These are phyloP conservation scores for Artemia sinica DNA, from an alignment of 2,888 invertebrate species.

Conservation along the genomic window DNA sequence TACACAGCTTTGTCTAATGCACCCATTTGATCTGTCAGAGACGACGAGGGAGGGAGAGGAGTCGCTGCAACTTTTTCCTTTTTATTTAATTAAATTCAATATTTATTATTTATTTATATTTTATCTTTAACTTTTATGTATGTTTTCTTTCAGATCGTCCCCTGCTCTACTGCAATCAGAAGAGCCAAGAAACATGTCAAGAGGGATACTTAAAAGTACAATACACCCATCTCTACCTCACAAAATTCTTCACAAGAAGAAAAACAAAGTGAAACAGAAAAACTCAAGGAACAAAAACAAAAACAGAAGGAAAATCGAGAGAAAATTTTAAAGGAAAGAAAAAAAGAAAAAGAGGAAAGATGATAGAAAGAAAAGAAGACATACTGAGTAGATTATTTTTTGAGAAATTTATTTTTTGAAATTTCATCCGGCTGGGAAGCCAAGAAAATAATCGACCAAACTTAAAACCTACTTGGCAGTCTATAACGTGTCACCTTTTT, in stretches of 20 bases:
- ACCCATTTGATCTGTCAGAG: no score
- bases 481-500: no score
- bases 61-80: no score
- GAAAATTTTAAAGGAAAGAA: slow-evolving; percentile 17
- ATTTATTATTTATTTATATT: no score
- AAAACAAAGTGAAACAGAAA: slow-evolving; percentile 24
- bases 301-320: slow-evolving; percentile 18
- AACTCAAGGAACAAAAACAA: slow-evolving; percentile 18
- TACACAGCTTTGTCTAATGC: no score
- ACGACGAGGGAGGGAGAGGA: no score
- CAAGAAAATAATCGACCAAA: no score
- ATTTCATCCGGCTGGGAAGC: no score
- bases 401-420: no score
- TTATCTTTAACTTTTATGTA: no score
- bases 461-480: no score
- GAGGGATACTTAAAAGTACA: background rate
- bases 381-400: slow-evolving; percentile 18
- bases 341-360: slow-evolving; percentile 18
- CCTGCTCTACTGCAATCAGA: background rate
- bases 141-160: background rate
- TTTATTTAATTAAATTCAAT: no score
- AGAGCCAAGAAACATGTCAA: background rate
- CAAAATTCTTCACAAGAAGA: background rate
- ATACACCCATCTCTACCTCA: background rate
- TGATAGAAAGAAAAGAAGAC: slow-evolving; percentile 17